Base-by-base conservation (phyloP, 2,113 vertebrate genomes). In the Mobula hypostoma region DNA sequence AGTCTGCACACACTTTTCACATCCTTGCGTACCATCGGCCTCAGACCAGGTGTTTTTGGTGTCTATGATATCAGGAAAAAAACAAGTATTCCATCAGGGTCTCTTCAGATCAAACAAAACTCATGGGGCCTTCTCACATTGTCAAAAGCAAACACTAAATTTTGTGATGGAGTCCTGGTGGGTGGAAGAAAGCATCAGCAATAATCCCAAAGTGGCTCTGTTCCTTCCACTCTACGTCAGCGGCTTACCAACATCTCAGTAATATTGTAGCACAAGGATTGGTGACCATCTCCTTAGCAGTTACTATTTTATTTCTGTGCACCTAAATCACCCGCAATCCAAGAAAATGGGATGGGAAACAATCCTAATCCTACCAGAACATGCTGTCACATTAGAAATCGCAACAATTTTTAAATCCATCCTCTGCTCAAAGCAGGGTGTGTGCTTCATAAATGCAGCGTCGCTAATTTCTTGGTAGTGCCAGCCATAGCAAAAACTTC, bases 11-110 rank as follows among this genome's bases (percentile, higher is more conserved):
- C 98, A 0, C 96, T 95, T 0, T 98, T 96, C 94, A 99, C 96
- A 58, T 99, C 98, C 95, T 97, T 98, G 92, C 97, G 97, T 66
- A 98, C 98, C 99, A 99, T 99, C 0, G 97, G 95, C 95, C 98
- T 97, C 95, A 99, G 95, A 56, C 98, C 97, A 0, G 96, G 24
- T 29, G 98, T 98, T 96, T 99, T 99, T 9, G 98, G 98, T 94
- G 96, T 96, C 99, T 99, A 70, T 29, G 95, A 68, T 70, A 94
- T 94, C 94, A 5, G 0, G 80, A 85, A 95, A 7, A 21, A 74
- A 24, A 70, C 17, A 72, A 85, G 2, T 80, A 32, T 40, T 15
- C 78, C 32, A 19, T 74, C 72, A 74, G 21, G 19, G 72, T 24
- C 72, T 74, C 19, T 19, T 74, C 19, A 74, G 17, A 4, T 74